Percentiles rank a stretch among this genome's conserved stretches.
Evolutionary conservation across 1,140 invertebrate species (phyloP).

Genomic region (Trissolcus basalis): DNA sequence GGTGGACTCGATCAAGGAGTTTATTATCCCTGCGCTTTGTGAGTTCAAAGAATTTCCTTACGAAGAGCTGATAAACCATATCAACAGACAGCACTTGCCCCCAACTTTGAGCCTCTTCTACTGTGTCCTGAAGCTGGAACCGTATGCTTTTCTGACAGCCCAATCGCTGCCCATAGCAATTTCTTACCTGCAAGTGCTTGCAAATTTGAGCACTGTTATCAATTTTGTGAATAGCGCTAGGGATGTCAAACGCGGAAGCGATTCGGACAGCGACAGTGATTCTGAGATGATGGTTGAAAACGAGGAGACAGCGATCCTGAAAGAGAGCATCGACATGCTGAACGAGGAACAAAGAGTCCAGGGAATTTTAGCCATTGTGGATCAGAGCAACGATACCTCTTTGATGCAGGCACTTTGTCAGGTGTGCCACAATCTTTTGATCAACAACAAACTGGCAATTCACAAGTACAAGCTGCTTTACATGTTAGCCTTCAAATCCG

Average conservation of each 20-base stretch:
- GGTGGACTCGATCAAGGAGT: conserved; percentile 71
- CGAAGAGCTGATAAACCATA: conserved; percentile 72
- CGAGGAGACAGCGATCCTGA: conserved; percentile 71
- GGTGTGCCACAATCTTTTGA: conserved; percentile 86
- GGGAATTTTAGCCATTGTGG: conserved; percentile 79
- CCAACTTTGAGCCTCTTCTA: conserved; percentile 77
- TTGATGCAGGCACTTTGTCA: conserved; percentile 82
- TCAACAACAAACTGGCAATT: conserved; percentile 84
- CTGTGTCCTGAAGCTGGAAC: conserved; percentile 82
- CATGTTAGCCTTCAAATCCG: conserved; percentile 88
- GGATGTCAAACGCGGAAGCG: conserved; percentile 55
- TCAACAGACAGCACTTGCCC: conserved; percentile 69
- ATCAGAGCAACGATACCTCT: conserved; percentile 77
- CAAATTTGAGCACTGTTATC: conserved; percentile 66
- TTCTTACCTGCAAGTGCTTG: conserved; percentile 73
- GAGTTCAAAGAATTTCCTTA: conserved; percentile 74
- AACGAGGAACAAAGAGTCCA: conserved; percentile 82
- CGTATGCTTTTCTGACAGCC: conserved; percentile 78
- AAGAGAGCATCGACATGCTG: conserved; percentile 79
- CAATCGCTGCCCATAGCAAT: conserved; percentile 61
- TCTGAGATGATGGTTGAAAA: conserved; percentile 66
- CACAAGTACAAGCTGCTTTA: conserved; percentile 91
- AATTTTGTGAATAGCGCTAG: conserved; percentile 30
- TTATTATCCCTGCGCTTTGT: conserved; percentile 75
- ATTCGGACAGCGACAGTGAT: conserved; percentile 69